A percentile compares a stretch with the other conserved stretches of the same genome.
Conservation (phyloP, 23 tunicate genomes). For the Oikopleura dioica region DNA sequence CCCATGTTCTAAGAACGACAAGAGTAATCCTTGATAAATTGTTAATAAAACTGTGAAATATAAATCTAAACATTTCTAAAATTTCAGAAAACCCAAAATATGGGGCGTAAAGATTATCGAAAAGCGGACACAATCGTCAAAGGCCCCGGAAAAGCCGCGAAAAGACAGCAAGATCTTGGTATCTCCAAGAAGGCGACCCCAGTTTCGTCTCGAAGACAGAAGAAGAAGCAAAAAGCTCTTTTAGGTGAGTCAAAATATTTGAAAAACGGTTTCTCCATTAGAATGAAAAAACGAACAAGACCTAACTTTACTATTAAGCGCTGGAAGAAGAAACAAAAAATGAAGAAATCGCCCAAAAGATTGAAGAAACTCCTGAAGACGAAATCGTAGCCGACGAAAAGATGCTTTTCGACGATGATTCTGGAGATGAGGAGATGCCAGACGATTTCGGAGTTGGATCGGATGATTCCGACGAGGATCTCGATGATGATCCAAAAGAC, state of each 20-base stretch:
- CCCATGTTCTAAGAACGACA: no score
- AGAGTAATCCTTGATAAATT: no score
- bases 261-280: neutral
- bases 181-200: constrained; percentile 28
- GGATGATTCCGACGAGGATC: constrained; percentile 20
- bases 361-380: neutral
- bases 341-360: constrained; percentile 3
- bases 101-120: neutral
- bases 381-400: constrained; percentile 3
- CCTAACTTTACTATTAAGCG: neutral
- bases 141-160: constrained; percentile 35
- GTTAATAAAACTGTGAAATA: no score
- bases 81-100: neutral
- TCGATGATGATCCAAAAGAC: constrained; percentile 18
- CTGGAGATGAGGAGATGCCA: constrained; percentile 22
- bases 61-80: neutral
- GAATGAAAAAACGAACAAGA: neutral
- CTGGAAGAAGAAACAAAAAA: neutral
- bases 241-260: neutral
- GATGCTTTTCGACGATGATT: constrained; percentile 17
- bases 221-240: neutral
- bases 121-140: constrained; percentile 14
- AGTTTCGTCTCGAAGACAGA: neutral
- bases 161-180: constrained; percentile 34
- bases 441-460: neutral